Evolutionary conservation across 2,888 invertebrate species (phyloP).

Genomic region (Drosophila subsilvestris): DNA sequence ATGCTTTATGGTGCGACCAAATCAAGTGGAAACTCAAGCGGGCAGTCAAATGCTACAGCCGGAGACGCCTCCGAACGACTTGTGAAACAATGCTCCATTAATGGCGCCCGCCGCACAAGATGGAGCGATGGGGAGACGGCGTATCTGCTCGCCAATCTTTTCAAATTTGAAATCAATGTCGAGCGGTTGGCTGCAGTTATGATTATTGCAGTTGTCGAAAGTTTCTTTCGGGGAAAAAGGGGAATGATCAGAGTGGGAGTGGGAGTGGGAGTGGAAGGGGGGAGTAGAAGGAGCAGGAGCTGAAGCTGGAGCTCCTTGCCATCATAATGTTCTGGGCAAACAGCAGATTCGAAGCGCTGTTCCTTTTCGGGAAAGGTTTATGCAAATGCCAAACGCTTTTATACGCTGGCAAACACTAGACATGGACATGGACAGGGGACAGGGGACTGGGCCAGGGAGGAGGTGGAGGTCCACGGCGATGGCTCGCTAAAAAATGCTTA

Average conservation of each 20-base stretch:
- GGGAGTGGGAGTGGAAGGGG: neutral
- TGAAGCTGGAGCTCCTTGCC: neutral
- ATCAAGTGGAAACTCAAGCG: constrained; percentile 64
- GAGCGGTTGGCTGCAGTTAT: constrained; percentile 66
- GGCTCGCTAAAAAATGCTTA: constrained; percentile 77
- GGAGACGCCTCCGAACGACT: constrained; percentile 48
- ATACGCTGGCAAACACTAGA: constrained; percentile 66
- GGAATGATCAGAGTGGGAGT: constrained; percentile 3
- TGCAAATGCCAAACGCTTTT: constrained; percentile 68
- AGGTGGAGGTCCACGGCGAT: constrained; percentile 47
- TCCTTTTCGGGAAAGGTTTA: constrained; percentile 60
- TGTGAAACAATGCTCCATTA: constrained; percentile 74
- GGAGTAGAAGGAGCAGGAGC: neutral
- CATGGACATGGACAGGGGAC: neutral
- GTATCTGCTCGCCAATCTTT: constrained; percentile 57
- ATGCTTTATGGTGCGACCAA: constrained; percentile 64
- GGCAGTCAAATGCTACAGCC: constrained; percentile 25
- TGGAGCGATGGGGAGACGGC: neutral
- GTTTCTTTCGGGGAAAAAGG: constrained; percentile 33
- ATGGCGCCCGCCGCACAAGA: constrained; percentile 57
- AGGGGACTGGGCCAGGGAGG: neutral
- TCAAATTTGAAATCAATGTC: constrained; percentile 70
- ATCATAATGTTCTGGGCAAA: constrained; percentile 50
- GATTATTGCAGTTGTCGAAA: constrained; percentile 77
- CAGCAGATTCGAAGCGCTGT: constrained; percentile 15